Evolutionary conservation across 2,888 invertebrate genomes (phyloP), one percentile per base, ranked within the genome.

Genomic region (Hydrotaea cyrtoneurina): DNA sequence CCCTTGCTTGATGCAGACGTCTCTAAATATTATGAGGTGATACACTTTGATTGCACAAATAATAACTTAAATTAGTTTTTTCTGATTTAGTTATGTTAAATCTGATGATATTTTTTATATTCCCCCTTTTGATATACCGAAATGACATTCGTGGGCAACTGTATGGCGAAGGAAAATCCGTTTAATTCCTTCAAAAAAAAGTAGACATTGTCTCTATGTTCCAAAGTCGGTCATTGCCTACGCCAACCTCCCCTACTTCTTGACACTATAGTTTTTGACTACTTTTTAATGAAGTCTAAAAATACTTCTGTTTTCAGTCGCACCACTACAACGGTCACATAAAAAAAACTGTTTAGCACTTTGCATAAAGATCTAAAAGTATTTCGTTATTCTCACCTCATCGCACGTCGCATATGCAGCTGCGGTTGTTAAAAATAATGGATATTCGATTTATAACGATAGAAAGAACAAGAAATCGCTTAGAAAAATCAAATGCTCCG

Each of bases 281-380:
- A 17, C 4, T 36, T 43, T 66, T 66, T 66, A 66, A 66, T 66
- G 39, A 43, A 66, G 39, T 39, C 66, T 36, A 36, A 19, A 66
- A 36, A 66, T 17, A n/a, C 39, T 26, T 66, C 17, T 39, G 17
- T 66, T 55, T 21, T 5, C 10, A 21, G 8, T 11, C 11, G n/a
- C 17, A n/a, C 5, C 1, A 7, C 2, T 1, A 59, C n/a, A 36
- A 62, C 0, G 8, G 17, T n/a, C 5, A 43, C 5, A 36, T 11
- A 36, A 36, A 36, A 64, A 17, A 31, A 66, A 66, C 8, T 13
- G 13, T 46, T 43, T 17, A 69, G 46, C 69, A 69, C 69, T 69
- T 46, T 19, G 69, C 69, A 69, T 69, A 69, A 69, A 43, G 23
- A 69, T 19, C 69, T 69, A 69, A 69, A 69, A 69, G 69, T n/a